These are phyloP conservation scores for Athrips mouffetella DNA, from an alignment of 2,888 invertebrate species.

Conservation along the genomic window DNA sequence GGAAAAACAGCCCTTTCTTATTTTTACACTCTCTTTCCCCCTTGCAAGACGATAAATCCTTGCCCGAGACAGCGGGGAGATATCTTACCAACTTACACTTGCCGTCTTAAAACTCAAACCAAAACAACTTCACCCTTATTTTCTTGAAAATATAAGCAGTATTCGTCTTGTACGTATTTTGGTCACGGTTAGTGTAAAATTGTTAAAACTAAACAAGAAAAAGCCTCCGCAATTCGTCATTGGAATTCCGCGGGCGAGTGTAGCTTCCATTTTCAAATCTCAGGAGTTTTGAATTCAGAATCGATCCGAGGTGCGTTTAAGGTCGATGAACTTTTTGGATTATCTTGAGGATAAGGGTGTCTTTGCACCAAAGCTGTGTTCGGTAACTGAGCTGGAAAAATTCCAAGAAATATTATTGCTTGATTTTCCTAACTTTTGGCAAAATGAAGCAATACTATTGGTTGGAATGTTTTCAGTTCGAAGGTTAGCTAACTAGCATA, in stretches of 20 bases:
- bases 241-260: slow-evolving; percentile 72
- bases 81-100: slow-evolving; percentile 49
- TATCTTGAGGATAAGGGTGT: no score
- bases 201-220: slow-evolving; percentile 63
- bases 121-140: slow-evolving; percentile 10
- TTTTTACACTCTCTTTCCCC: slow-evolving; percentile 67
- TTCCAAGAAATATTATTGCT: not conserved
- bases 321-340: slow-evolving; percentile 15
- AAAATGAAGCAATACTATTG: no score
- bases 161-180: not conserved
- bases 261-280: slow-evolving; percentile 62
- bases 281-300: slow-evolving; percentile 50
- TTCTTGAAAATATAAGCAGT: slow-evolving; percentile 5
- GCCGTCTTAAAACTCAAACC: slow-evolving; percentile 15
- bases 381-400: not conserved
- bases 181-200: slow-evolving; percentile 27
- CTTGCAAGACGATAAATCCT: slow-evolving; percentile 76
- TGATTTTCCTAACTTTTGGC: not conserved
- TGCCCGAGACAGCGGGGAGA: slow-evolving; percentile 72
- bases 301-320: slow-evolving; percentile 30
- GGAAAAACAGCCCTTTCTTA: slow-evolving; percentile 77
- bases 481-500: no score
- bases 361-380: not conserved
- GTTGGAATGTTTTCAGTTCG: no score
- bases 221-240: slow-evolving; percentile 76